A percentile compares a stretch with the other conserved stretches of the same genome.
These are phyloP conservation scores for Glyphotaelius pellucidus DNA, from an alignment of 2,888 invertebrate genomes.

Conservation along the genomic window DNA sequence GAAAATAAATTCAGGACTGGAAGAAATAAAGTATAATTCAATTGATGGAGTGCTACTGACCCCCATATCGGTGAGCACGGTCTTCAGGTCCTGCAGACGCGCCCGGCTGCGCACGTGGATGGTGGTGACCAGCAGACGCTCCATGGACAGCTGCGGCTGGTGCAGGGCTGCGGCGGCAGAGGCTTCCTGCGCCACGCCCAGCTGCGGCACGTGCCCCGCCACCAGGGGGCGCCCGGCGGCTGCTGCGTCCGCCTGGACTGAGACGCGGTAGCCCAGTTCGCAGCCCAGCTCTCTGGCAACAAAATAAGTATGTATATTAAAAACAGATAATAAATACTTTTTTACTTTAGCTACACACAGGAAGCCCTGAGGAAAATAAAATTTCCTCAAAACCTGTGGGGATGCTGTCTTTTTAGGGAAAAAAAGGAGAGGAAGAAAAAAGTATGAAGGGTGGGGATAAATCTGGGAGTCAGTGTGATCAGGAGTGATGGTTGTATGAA, in stretches of 20 bases:
- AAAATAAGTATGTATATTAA: too few relatives aligned
- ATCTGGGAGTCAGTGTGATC: too few relatives aligned
- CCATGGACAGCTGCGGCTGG: conserved; percentile 96
- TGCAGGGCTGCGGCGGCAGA: conserved; percentile 87
- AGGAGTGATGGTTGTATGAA: too few relatives aligned
- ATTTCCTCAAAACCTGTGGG: too few relatives aligned
- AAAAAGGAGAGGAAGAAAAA: too few relatives aligned
- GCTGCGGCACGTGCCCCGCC: conserved; percentile 82
- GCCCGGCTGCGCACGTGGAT: conserved; percentile 95
- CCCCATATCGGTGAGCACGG: conserved; percentile 83
- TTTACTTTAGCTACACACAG: too few relatives aligned
- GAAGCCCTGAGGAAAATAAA: too few relatives aligned
- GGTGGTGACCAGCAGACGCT: conserved; percentile 94
- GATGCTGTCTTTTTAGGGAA: too few relatives aligned
- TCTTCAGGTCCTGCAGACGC: conserved; percentile 88
- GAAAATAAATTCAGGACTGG: too few relatives aligned
- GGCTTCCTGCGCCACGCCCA: conserved; percentile 75
- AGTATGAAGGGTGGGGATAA: too few relatives aligned
- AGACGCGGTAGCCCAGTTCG: conserved; percentile 91
- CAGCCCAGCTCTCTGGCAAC: conserved; percentile 83
- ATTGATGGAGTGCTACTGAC: conserved; percentile 68
- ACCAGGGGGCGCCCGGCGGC: conserved; percentile 86
- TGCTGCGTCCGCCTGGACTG: conserved; percentile 89
- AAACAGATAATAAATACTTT: background rate
- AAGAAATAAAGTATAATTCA: too few relatives aligned